Base-by-base conservation (phyloP, 64 coral and sea anemone genomes). In the Exaiptasia diaphana region DNA sequence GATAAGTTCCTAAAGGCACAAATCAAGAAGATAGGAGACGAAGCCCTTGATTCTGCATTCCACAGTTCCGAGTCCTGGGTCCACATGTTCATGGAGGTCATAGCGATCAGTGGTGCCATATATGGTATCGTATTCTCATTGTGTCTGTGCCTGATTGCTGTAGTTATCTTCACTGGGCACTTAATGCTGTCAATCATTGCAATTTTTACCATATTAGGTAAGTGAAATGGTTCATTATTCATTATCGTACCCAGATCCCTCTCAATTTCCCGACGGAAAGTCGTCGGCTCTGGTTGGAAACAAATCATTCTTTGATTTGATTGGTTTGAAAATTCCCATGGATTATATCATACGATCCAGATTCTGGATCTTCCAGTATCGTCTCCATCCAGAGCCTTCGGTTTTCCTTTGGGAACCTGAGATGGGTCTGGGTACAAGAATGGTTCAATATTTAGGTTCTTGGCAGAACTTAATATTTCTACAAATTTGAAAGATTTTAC, bases 121-220 rank as follows among this genome's bases (percentile, higher is more conserved):
- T 99, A 99, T 64, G 95, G 95, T 12, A 93, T 92, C 54, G 95
- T 75, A 1, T 56, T 99, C 38, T 99, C 95, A 1, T 61, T 99
- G 40, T 20, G 83, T 28, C 69, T 92, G 74, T 99, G 95, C 77
- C 24, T 89, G 22, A 64, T 72, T 4, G 90, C 90, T 39, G 95
- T 99, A 23, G 79, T 92, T 0, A 69, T 99, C 21, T 99, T 99
- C 22, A 99, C 95, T 41, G 80, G 90, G 0, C 90, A 99, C 68
- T 49, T 80, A 25, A 50, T 89, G 50, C 49, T 99, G 26, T 87
- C 90, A 14, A 1, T 93, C 33, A 93, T 99, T 55, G 85, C 93
- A 4, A 85, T 89, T 41, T 40, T 99, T 22, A 99, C 95, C 5
- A 99, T 99, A 73, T 20, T 89, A n/a, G 85, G 95, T 99, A 85